phyloP scores from a whole-genome alignment of 2,888 invertebrate species.

The Endomychus coccineus region DNA sequence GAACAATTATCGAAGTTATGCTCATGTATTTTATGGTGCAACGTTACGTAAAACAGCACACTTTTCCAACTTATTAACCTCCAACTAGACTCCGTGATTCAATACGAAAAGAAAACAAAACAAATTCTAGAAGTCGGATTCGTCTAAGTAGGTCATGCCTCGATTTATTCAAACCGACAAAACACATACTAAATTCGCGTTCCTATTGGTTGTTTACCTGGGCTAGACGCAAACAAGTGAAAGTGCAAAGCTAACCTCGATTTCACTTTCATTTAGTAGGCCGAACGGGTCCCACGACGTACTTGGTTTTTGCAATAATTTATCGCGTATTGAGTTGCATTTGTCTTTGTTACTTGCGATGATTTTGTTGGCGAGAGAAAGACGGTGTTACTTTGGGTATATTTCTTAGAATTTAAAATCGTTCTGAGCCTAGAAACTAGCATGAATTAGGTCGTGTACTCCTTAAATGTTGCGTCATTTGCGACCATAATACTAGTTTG shows the following conservation, averaged over 20 bases:
- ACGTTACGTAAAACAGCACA: constrained; percentile 14
- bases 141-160: constrained; percentile 40
- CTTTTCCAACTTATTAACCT: constrained; percentile 13
- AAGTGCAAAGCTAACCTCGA: constrained; percentile 47
- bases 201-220: constrained; percentile 39
- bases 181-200: constrained; percentile 35
- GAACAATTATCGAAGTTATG: constrained; percentile 6
- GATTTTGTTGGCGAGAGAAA: constrained; percentile 8
- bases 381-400: constrained; percentile 15
- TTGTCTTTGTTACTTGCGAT: constrained; percentile 20
- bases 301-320: constrained; percentile 32
- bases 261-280: constrained; percentile 48
- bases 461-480: constrained; percentile 41
- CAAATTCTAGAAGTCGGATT: constrained; percentile 35
- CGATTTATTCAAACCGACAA: constrained; percentile 41
- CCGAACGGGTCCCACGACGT: constrained; percentile 46
- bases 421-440: constrained; percentile 40
- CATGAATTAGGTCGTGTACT: constrained; percentile 44
- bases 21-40: constrained; percentile 4
- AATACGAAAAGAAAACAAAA: constrained; percentile 30
- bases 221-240: constrained; percentile 45
- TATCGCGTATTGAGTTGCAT: constrained; percentile 21
- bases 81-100: constrained; percentile 10
- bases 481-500: constrained; percentile 41
- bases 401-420: constrained; percentile 18